Evolutionary conservation across 2,797 vertebrate species (phyloP).

Genomic region (Sebastes kiyomatsui): DNA sequence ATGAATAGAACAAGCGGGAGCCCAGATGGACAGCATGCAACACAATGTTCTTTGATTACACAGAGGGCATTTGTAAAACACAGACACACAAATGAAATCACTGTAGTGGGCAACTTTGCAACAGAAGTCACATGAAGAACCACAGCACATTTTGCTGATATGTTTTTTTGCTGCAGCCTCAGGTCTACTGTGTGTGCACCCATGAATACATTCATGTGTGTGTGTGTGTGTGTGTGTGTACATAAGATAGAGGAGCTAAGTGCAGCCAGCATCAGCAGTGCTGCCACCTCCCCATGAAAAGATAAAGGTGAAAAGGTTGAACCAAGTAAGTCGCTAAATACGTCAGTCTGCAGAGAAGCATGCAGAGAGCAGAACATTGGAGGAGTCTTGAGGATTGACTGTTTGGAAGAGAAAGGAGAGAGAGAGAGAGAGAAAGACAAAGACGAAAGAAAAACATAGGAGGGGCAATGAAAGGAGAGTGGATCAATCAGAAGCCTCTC

Average conservation of each 20-base stretch:
- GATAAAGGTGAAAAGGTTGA: constrained; percentile 2
- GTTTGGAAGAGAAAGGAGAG: neutral
- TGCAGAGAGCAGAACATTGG: neutral
- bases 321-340: constrained; percentile 11
- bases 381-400: neutral
- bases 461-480: constrained; percentile 8
- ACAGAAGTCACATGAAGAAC: constrained; percentile 1
- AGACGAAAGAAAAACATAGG: neutral
- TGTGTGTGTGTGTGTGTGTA: neutral
- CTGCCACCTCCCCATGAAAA: neutral
- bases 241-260: neutral
- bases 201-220: neutral
- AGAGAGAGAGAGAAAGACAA: neutral
- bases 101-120: constrained; percentile 1
- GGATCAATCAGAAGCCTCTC: constrained; percentile 61
- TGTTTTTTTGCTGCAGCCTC: neutral
- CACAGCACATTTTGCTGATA: constrained; percentile 19
- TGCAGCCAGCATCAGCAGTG: neutral
- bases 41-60: constrained; percentile 36
- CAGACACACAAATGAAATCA: constrained; percentile 17
- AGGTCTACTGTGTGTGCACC: neutral
- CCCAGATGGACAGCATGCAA: constrained; percentile 19
- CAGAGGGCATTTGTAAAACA: constrained; percentile 27
- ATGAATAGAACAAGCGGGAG: neutral
- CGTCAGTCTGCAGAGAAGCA: neutral